Conservation (phyloP, 64 coral and sea anemone species). For the Exaiptasia diaphana region DNA sequence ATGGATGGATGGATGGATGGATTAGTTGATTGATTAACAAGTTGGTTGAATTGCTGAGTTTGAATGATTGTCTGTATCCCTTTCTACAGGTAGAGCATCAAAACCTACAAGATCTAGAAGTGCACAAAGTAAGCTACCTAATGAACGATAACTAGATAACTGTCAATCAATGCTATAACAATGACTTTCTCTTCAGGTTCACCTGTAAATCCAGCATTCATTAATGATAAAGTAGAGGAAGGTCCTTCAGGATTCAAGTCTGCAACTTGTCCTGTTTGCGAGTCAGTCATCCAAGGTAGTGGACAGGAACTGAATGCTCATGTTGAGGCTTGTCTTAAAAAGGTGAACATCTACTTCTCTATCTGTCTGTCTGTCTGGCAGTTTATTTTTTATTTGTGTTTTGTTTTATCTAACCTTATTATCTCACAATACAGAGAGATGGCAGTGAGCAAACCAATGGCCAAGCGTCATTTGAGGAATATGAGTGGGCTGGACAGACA, state of each 20-base stretch:
- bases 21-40: no score
- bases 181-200: slow-evolving; percentile 48
- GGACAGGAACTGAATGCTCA: slow-evolving; percentile 81
- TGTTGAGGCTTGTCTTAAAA: slow-evolving; percentile 83
- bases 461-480: slow-evolving; percentile 72
- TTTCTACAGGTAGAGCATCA: not conserved
- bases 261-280: slow-evolving; percentile 79
- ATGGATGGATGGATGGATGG: no score
- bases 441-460: slow-evolving; percentile 17
- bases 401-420: not conserved
- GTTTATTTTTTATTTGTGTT: not conserved
- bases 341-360: slow-evolving; percentile 54
- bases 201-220: slow-evolving; percentile 63
- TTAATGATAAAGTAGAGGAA: slow-evolving; percentile 57
- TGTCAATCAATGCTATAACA: not conserved
- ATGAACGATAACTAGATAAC: not conserved
- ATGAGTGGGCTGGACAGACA: slow-evolving; percentile 91
- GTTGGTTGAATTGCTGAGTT: no score
- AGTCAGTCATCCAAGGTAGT: slow-evolving; percentile 72
- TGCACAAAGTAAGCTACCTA: slow-evolving; percentile 70
- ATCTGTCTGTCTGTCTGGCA: not conserved
- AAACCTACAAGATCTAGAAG: slow-evolving; percentile 87
- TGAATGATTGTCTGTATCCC: no score
- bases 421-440: not conserved
- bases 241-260: slow-evolving; percentile 70